These are phyloP conservation scores for Cyclina sinensis DNA, from an alignment of 1,140 invertebrate species.

Conservation along the genomic window DNA sequence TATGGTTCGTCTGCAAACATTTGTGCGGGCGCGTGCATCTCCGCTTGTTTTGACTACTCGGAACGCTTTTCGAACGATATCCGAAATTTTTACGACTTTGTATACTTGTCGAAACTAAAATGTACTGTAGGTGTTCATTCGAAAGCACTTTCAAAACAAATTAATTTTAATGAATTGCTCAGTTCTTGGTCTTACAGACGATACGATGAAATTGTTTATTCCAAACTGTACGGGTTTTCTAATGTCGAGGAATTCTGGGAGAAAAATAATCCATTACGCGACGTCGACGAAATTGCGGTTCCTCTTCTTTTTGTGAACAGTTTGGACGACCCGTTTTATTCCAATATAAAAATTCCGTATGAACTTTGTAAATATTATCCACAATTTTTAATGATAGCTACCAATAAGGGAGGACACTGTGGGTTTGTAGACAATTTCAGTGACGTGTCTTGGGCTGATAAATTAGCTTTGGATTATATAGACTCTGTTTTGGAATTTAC, in stretches of 20 bases:
- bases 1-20: slow-evolving; percentile 82
- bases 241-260: slow-evolving; percentile 83
- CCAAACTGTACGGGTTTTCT: slow-evolving; percentile 73
- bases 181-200: slow-evolving; percentile 68
- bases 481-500: slow-evolving; percentile 79
- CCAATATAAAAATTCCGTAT: slow-evolving; percentile 77
- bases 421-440: slow-evolving; percentile 77
- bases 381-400: slow-evolving; percentile 80
- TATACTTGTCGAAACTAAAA: slow-evolving; percentile 73
- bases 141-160: slow-evolving; percentile 68
- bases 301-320: slow-evolving; percentile 82
- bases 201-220: slow-evolving; percentile 76
- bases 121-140: slow-evolving; percentile 73
- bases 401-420: slow-evolving; percentile 81
- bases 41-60: slow-evolving; percentile 78
- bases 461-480: slow-evolving; percentile 76
- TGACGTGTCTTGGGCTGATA: slow-evolving; percentile 77
- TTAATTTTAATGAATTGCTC: slow-evolving; percentile 72
- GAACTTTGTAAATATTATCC: slow-evolving; percentile 82
- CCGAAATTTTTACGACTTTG: slow-evolving; percentile 72
- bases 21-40: slow-evolving; percentile 79
- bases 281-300: slow-evolving; percentile 83
- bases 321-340: slow-evolving; percentile 81
- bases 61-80: slow-evolving; percentile 70
- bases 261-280: slow-evolving; percentile 81